Evolutionary conservation across 2,797 vertebrate genomes (phyloP).

Genomic region (Sebastes minor): DNA sequence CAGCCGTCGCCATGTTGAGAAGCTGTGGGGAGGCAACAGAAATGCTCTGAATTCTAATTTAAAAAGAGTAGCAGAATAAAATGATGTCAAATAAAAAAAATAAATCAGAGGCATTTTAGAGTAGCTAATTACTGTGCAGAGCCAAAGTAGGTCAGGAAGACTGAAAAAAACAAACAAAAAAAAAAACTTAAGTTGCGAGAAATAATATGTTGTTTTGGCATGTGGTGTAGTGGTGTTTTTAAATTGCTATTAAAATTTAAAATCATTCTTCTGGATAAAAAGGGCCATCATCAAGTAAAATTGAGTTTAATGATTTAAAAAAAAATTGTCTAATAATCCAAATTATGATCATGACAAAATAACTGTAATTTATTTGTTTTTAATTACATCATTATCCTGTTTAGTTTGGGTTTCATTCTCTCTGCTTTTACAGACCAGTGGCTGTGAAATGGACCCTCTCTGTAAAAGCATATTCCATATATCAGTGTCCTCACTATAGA

Average conservation of each 20-base stretch:
- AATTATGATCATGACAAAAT: background rate
- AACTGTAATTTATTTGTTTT: slow-evolving; percentile 13
- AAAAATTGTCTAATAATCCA: background rate
- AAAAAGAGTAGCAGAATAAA: background rate
- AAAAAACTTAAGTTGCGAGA: background rate
- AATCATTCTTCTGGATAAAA: background rate
- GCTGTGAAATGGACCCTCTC: slow-evolving; percentile 53
- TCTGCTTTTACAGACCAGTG: slow-evolving; percentile 16
- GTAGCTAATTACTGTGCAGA: slow-evolving; percentile 19
- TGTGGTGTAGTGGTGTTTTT: background rate
- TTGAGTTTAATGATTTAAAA: background rate
- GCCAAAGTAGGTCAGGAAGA: slow-evolving; percentile 29
- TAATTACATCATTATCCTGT: slow-evolving; percentile 12
- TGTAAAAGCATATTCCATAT: slow-evolving; percentile 56
- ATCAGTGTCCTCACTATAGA: slow-evolving; percentile 63
- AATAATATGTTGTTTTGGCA: slow-evolving; percentile 1
- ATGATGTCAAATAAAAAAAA: background rate
- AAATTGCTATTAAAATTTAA: background rate
- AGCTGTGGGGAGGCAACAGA: too few relatives aligned
- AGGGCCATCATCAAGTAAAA: background rate
- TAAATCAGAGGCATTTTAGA: slow-evolving; percentile 19
- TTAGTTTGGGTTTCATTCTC: background rate
- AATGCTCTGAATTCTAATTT: background rate
- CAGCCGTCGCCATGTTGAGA: too few relatives aligned
- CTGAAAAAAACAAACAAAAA: too few relatives aligned